A percentile compares a stretch with the other conserved stretches of the same genome.
phyloP scores from a whole-genome alignment of 2,797 vertebrate species.

The Hydrocynus forskahlii region DNA sequence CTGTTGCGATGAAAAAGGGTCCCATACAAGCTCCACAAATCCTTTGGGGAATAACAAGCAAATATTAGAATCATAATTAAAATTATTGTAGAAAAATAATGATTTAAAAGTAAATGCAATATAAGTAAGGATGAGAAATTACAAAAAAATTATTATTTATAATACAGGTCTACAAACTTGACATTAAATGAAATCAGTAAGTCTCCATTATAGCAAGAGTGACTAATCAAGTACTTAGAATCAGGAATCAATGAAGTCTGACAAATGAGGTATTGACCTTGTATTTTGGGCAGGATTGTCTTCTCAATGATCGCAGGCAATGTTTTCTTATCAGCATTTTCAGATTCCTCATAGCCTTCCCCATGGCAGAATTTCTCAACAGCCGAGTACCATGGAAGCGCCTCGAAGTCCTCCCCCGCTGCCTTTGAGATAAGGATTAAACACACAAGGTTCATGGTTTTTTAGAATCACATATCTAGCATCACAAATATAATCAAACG shows the following conservation, averaged over 20 bases:
- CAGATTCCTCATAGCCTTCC: conserved; percentile 72
- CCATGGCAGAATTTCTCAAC: conserved; percentile 84
- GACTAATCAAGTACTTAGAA: neutral
- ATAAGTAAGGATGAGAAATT: neutral
- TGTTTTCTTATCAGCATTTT: conserved; percentile 81
- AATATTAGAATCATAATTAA: neutral
- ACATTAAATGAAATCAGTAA: neutral
- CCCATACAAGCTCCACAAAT: conserved; percentile 86
- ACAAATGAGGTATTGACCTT: conserved; percentile 73
- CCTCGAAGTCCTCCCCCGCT: conserved; percentile 76
- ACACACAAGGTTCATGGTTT: neutral
- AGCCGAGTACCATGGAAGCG: conserved; percentile 86
- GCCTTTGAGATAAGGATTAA: conserved; percentile 63
- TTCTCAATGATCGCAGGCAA: conserved; percentile 83
- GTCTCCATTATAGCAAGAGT: neutral
- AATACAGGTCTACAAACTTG: neutral
- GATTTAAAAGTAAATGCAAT: neutral
- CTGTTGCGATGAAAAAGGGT: conserved; percentile 86
- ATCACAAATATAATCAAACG: neutral
- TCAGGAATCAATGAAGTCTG: neutral
- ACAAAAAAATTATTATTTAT: no score
- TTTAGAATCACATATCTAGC: neutral
- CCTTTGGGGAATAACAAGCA: conserved; percentile 65
- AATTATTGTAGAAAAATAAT: no score
- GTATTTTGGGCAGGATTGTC: conserved; percentile 86